phyloP scores from a whole-genome alignment of 2,888 invertebrate genomes.

The Zonitis immaculata region DNA sequence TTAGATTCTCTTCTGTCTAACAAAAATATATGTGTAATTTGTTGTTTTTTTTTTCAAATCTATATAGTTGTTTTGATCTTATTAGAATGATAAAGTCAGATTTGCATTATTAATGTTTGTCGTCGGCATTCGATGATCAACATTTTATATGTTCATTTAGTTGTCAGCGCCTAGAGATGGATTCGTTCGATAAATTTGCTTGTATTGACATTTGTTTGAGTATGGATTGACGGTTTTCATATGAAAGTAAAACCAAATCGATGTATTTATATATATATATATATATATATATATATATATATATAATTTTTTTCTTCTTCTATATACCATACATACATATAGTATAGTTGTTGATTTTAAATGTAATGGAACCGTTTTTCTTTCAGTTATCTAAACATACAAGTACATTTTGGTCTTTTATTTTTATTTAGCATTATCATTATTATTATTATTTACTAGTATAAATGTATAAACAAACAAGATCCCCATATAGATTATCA shows the following conservation, averaged over 20 bases:
- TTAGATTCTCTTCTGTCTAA: too few species aligned
- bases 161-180: constrained; percentile 5
- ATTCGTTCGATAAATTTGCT: neutral
- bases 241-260: neutral
- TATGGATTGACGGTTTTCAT: neutral
- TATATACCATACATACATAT: too few species aligned
- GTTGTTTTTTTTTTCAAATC: too few species aligned
- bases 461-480: neutral
- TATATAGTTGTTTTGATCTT: too few species aligned
- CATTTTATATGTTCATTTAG: constrained; percentile 10
- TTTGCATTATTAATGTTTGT: constrained; percentile 7
- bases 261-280: too few species aligned
- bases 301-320: too few species aligned
- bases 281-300: too few species aligned
- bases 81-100: neutral
- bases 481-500: neutral
- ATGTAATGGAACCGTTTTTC: neutral
- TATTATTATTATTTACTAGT: too few species aligned
- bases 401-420: too few species aligned
- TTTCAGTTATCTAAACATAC: neutral
- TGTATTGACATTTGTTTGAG: neutral
- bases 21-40: too few species aligned
- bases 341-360: neutral
- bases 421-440: too few species aligned
- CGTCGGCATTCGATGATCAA: constrained; percentile 1